Percentiles rank a stretch among this genome's conserved stretches.
Conservation (phyloP, 2,888 invertebrate genomes). For the Gari tellinella region DNA sequence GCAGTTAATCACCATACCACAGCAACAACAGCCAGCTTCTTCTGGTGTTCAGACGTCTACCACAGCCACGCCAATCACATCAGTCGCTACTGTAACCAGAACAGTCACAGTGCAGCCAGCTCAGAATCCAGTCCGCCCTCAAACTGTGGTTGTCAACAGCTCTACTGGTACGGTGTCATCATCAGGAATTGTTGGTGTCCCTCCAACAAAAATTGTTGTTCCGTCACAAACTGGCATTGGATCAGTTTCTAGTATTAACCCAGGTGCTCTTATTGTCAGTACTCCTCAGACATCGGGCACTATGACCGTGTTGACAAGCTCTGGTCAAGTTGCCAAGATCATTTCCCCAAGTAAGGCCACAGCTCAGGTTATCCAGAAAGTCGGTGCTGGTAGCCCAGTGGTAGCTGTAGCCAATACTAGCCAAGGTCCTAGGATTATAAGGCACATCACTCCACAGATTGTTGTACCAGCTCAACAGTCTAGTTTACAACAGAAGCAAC, state of each 20-base stretch:
- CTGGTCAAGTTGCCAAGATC: slow-evolving; percentile 51
- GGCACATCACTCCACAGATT: slow-evolving; percentile 54
- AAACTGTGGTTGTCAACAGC: slow-evolving; percentile 53
- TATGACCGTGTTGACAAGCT: slow-evolving; percentile 44
- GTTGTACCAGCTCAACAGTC: slow-evolving; percentile 41
- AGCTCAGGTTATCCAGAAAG: slow-evolving; percentile 56
- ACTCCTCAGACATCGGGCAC: slow-evolving; percentile 42
- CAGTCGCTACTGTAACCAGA: slow-evolving; percentile 25
- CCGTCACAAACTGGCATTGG: slow-evolving; percentile 34
- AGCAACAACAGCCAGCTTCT: slow-evolving; percentile 30
- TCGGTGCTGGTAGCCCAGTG: slow-evolving; percentile 35
- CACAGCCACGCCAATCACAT: slow-evolving; percentile 7
- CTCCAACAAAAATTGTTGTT: slow-evolving; percentile 58
- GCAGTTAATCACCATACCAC: slow-evolving; percentile 89
- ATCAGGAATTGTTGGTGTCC: slow-evolving; percentile 19
- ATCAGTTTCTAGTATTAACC: slow-evolving; percentile 10
- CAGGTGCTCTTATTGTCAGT: slow-evolving; percentile 35
- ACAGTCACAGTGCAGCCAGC: slow-evolving; percentile 31
- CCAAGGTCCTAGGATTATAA: slow-evolving; percentile 46
- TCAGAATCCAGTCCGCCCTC: slow-evolving; percentile 41
- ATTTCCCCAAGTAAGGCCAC: slow-evolving; percentile 39
- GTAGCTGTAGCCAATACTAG: slow-evolving; percentile 50
- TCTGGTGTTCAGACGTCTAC: slow-evolving; percentile 33
- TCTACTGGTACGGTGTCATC: slow-evolving; percentile 38
- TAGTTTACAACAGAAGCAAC: slow-evolving; percentile 42